Evolutionary conservation across 2,797 vertebrate genomes (phyloP), one percentile per base, ranked within the genome.

Genomic region (Limosa lapponica): DNA sequence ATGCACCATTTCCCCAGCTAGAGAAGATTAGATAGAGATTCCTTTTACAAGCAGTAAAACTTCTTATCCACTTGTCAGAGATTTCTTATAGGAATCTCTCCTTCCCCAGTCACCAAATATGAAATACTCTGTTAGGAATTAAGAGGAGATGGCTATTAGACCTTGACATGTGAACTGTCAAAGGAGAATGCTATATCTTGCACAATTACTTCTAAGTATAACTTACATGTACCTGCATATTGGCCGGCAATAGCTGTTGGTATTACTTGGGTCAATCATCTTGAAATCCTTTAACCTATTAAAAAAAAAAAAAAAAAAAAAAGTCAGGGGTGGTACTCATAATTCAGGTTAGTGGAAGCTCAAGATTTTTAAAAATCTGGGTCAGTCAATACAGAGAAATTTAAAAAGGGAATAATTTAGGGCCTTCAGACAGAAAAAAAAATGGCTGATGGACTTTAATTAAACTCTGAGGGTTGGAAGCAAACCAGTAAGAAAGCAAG

Each of bases 381-480:
- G 36, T 89, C 78, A 73, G 43, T 93, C 51, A 58, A 14, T 79
- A 44, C 25, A 64, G 61, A 55, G 36, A 43, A 34, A 77, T 84
- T 88, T 83, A 1, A 18, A 75, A 89, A 89, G 61, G 39, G 43
- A 85, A 34, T 86, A 92, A 92, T 30, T 89, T 86, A 64, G 16
- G 8, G 49, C 41, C 43, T 87, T 85, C 52, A 58, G 44, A 75
- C 32, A 48, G 72, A 81, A 87, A 73, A 87, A 58, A 30, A 90
- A 57, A 32, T 82, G 82, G 67, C 71, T 85, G 77, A 84, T 95
- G n/a, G 82, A 67, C 73, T 88, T 96, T 80, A 93, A 96, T 94
- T 95, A 96, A 96, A 90, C 58, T 95, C 34, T 3, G 10, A 94
- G 43, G 16, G 51, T 55, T 95, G 91, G 89, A 95, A 95, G 43